These are phyloP conservation scores for Isichthys henryi DNA, from an alignment of 2,113 vertebrate species.

Conservation along the genomic window DNA sequence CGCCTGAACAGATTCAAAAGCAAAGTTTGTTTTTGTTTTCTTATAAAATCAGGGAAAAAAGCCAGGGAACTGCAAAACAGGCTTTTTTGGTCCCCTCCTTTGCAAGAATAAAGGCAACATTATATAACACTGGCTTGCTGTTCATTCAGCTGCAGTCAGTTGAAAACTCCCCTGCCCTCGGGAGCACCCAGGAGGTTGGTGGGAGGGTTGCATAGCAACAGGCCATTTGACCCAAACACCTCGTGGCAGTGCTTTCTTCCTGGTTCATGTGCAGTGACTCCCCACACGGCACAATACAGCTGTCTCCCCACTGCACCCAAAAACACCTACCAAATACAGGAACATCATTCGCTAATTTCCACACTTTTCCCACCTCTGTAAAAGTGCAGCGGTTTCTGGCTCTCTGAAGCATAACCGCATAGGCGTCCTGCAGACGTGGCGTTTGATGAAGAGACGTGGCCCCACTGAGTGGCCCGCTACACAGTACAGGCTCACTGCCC, in stretches of 20 bases:
- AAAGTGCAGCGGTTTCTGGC: not conserved
- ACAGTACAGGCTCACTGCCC: not conserved
- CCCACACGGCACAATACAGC: conserved; percentile 38
- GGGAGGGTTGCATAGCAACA: conserved; percentile 49
- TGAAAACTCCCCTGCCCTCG: conserved; percentile 1
- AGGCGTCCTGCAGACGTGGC: not conserved
- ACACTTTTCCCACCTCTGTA: not conserved
- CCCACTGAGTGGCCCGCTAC: not conserved
- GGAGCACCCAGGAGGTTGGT: conserved; percentile 39
- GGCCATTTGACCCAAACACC: conserved; percentile 47
- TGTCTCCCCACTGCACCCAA: not conserved
- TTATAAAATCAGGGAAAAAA: conserved; percentile 11
- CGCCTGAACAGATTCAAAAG: not conserved
- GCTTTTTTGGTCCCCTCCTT: conserved; percentile 22
- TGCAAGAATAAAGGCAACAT: conserved; percentile 31
- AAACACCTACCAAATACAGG: not conserved
- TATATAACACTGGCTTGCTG: conserved; percentile 41
- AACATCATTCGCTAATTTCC: not conserved
- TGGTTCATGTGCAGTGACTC: conserved; percentile 29
- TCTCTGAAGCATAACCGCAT: not conserved
- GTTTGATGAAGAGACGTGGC: not conserved
- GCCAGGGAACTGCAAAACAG: not conserved
- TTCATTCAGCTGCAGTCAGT: conserved; percentile 34
- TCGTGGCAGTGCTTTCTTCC: conserved; percentile 46
- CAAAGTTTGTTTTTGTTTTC: conserved; percentile 15